A percentile compares a stretch with the other conserved stretches of the same genome.
These are phyloP conservation scores for Craniophora ligustri DNA, from an alignment of 2,888 invertebrate species.

Conservation along the genomic window DNA sequence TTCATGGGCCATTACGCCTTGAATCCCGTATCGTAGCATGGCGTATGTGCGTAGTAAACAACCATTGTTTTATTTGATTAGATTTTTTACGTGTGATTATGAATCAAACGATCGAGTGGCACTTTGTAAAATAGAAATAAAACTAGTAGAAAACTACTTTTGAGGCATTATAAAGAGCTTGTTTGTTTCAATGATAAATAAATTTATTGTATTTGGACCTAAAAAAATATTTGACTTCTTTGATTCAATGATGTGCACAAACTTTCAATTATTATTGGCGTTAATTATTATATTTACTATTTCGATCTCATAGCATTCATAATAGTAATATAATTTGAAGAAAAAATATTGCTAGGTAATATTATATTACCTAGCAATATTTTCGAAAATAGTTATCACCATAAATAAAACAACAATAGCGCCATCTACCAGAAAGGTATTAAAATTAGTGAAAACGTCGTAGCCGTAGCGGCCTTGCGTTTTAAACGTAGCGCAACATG, in stretches of 20 bases:
- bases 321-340: too few relatives aligned
- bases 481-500: slow-evolving; percentile 4
- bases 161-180: too few relatives aligned
- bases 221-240: too few relatives aligned
- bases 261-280: too few relatives aligned
- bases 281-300: slow-evolving; percentile 13
- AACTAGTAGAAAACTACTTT: slow-evolving; percentile 16
- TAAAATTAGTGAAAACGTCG: slow-evolving; percentile 1
- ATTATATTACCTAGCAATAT: too few relatives aligned
- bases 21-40: slow-evolving; percentile 14
- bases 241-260: too few relatives aligned
- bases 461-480: slow-evolving; percentile 1
- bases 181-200: too few relatives aligned
- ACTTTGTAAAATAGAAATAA: background rate
- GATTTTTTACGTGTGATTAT: slow-evolving; percentile 28
- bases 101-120: slow-evolving; percentile 30
- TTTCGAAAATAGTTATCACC: too few relatives aligned
- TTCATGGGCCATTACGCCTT: slow-evolving; percentile 53
- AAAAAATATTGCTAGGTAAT: too few relatives aligned
- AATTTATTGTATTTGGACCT: too few relatives aligned
- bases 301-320: slow-evolving; percentile 29
- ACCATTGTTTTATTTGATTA: slow-evolving; percentile 33
- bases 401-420: background rate
- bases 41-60: slow-evolving; percentile 14
- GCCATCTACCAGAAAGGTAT: slow-evolving; percentile 50